phyloP scores from a whole-genome alignment of 2,113 vertebrate species.

The Eudyptes chrysolophus region DNA sequence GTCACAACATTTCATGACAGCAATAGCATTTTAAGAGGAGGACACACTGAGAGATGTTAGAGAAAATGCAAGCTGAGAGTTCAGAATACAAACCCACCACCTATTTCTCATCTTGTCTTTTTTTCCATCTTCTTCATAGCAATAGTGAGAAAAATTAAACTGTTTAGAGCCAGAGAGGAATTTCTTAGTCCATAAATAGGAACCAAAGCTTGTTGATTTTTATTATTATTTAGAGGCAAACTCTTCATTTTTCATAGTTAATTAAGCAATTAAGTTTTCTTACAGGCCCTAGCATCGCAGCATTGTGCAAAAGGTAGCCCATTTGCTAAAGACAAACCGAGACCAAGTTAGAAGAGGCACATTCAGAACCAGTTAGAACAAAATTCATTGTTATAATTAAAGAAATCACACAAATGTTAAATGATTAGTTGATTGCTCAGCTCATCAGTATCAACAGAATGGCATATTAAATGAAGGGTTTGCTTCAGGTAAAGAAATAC shows the following conservation, averaged over 20 bases:
- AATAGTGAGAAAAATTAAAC: conserved; percentile 60
- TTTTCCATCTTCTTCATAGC: conserved; percentile 42
- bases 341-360: conserved; percentile 59
- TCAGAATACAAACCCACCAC: conserved; percentile 58
- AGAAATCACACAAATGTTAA: conserved; percentile 83
- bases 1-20: conserved; percentile 48
- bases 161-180: conserved; percentile 63
- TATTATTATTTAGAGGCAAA: conserved; percentile 72
- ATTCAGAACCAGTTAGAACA: conserved; percentile 59
- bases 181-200: conserved; percentile 49
- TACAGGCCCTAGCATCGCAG: conserved; percentile 47
- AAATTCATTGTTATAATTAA: conserved; percentile 69
- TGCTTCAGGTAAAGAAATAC: conserved; percentile 72
- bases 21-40: conserved; percentile 11
- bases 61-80: conserved; percentile 49
- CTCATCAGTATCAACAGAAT: conserved; percentile 58
- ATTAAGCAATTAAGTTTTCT: conserved; percentile 58
- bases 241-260: conserved; percentile 76
- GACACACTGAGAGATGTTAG: conserved; percentile 28
- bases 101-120: conserved; percentile 37
- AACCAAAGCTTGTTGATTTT: conserved; percentile 35
- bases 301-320: conserved; percentile 63
- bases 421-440: conserved; percentile 75
- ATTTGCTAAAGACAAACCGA: conserved; percentile 71
- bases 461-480: conserved; percentile 80